Base-by-base conservation (phyloP, 1,140 invertebrate species). In the Caenorhabditis tropicalis region DNA sequence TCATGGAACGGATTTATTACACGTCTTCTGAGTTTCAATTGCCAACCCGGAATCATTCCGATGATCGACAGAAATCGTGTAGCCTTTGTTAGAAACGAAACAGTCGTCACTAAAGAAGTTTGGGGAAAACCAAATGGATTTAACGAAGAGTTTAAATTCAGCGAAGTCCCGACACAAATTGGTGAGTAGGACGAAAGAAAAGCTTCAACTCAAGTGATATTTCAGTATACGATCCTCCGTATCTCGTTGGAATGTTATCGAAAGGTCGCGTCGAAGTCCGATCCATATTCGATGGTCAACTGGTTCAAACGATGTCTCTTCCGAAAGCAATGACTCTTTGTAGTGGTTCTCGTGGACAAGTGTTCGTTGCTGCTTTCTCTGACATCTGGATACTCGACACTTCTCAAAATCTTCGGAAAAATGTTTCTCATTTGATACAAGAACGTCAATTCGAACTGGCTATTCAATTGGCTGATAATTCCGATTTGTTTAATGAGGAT, bases 371-470 rank as follows among this genome's bases (percentile, higher is more conserved):
- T 27, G 15, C 74, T 16, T 12, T 33, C 6, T 46, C 70, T 19
- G 79, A 80, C 48, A 82, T 85, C 19, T 85, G 80, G 84, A 24
- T 85, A 0, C 31, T 85, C 24, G 84, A 85, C 33, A 36, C 80
- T 21, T n/a, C 36, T 21, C 31, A 33, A 39, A 70, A 82, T 56
- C 70, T 85, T 31, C 29, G 84, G 31, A 85, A 85, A 39, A 85
- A 85, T 48, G 84, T 85, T 21, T 27, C 46, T 16, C 46, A 58
- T 65, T 46, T 85, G 80, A 60, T 85, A 27, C 27, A 56, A 12
- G 84, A 85, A 36, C 36, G 70, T 46, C 60, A 85, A 21, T 85
- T 85, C 24, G 84, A 85, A 29, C 21, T 85, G 33, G 84, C 84
- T 15, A 82, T 85, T 36, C 80, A 85, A 36, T 39, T 85, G 51